phyloP scores from a whole-genome alignment of 2,113 vertebrate species.

The Nycticorax nycticorax region DNA sequence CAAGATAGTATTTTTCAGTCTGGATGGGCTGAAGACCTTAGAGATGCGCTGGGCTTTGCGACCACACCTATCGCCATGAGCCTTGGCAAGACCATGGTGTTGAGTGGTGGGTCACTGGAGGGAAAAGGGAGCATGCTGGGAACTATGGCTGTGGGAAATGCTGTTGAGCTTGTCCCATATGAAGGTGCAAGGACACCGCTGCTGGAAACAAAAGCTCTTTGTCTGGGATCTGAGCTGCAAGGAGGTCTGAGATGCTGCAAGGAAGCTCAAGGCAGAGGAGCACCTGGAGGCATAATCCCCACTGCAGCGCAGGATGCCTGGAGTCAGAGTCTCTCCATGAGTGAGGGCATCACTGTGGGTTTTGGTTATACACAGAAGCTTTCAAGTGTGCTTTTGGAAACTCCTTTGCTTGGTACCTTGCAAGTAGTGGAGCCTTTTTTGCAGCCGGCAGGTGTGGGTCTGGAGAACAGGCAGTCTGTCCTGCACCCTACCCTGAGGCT shows the following conservation, averaged over 20 bases:
- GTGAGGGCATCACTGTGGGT: accelerated
- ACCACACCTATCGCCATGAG: accelerated
- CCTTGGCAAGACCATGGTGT: not conserved
- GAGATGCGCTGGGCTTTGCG: not conserved
- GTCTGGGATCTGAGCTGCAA: not conserved
- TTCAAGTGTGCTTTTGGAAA: not conserved
- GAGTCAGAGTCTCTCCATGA: not conserved
- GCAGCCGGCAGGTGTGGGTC: not conserved
- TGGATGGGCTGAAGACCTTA: not conserved
- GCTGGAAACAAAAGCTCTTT: not conserved
- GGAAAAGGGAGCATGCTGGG: not conserved
- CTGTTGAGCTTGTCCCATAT: accelerated
- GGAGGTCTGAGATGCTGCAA: not conserved
- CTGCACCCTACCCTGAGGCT: not conserved
- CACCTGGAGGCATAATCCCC: not conserved
- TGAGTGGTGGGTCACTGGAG: accelerated
- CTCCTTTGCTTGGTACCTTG: not conserved
- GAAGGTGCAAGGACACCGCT: accelerated
- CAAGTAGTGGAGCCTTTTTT: not conserved
- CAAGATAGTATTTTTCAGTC: not conserved
- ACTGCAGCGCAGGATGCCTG: not conserved
- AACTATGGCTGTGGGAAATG: accelerated
- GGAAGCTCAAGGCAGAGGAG: not conserved
- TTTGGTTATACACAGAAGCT: accelerated
- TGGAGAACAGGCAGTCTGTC: not conserved